These are phyloP conservation scores for Drosophila truncata DNA, from an alignment of 1,140 invertebrate genomes.

Conservation along the genomic window DNA sequence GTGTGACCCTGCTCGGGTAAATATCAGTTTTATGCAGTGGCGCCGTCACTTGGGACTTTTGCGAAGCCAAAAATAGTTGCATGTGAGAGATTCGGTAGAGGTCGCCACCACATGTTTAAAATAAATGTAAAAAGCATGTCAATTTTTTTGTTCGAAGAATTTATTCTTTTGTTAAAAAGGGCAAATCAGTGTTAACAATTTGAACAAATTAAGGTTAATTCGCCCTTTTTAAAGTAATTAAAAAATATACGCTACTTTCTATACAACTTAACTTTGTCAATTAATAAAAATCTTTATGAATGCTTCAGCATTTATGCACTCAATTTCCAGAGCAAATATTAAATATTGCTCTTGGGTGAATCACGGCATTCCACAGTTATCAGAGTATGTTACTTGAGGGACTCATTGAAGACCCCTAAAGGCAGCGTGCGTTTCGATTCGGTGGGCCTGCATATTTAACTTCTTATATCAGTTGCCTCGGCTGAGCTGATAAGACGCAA, in stretches of 20 bases:
- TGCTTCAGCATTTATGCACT: constrained; percentile 1
- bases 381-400: background rate
- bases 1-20: background rate
- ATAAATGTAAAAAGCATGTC: background rate
- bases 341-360: constrained; percentile 22
- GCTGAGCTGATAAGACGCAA: constrained; percentile 54
- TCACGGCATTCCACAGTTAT: constrained; percentile 21
- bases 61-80: background rate
- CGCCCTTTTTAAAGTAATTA: too few relatives aligned
- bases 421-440: background rate
- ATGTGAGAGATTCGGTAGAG: background rate
- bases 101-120: background rate
- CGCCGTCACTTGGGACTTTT: background rate
- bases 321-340: constrained; percentile 3
- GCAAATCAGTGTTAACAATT: too few relatives aligned
- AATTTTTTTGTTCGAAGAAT: background rate
- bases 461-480: constrained; percentile 16
- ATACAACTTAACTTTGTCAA: too few relatives aligned
- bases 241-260: too few relatives aligned
- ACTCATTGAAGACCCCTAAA: background rate
- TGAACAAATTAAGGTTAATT: too few relatives aligned
- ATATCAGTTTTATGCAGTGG: background rate
- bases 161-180: too few relatives aligned
- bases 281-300: background rate
- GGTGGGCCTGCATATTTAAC: constrained; percentile 20